Conservation (phyloP, 2,888 invertebrate species). For the Cordylochernes scorpioides region DNA sequence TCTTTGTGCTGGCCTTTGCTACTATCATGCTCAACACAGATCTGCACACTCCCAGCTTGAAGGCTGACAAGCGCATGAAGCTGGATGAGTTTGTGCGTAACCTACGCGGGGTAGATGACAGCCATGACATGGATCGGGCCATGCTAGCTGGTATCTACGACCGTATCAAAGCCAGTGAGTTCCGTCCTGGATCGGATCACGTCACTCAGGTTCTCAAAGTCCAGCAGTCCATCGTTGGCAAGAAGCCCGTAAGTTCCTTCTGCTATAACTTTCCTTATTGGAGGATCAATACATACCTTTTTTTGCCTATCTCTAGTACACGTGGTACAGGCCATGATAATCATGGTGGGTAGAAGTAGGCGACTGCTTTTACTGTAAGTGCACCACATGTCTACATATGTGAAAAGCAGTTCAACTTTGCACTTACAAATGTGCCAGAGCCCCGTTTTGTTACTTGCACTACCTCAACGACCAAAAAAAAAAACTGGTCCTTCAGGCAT, state of each 20-base stretch:
- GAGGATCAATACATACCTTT: no score
- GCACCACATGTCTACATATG: no score
- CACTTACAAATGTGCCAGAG: no score
- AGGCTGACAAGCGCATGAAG: constrained; percentile 71
- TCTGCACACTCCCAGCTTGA: constrained; percentile 80
- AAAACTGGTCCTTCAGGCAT: no score
- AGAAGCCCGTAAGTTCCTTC: constrained; percentile 58
- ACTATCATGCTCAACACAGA: constrained; percentile 99
- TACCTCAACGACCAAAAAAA: no score
- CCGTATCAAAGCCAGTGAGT: constrained; percentile 75
- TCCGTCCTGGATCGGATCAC: constrained; percentile 82
- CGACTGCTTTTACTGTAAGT: no score
- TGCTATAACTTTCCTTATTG: no score
- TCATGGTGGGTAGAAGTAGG: no score
- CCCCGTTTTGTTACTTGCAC: no score
- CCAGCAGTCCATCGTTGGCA: constrained; percentile 91
- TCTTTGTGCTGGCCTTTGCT: constrained; percentile 40
- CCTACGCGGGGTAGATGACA: constrained; percentile 75
- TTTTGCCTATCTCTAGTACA: no score
- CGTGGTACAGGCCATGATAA: no score
- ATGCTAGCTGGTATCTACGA: constrained; percentile 84
- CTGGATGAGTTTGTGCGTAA: constrained; percentile 84
- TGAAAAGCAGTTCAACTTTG: no score
- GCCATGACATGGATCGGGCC: constrained; percentile 71
- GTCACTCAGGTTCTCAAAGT: constrained; percentile 87